A percentile compares a stretch with the other conserved stretches of the same genome.
Evolutionary conservation across 1,140 invertebrate species (phyloP).

Genomic region (Adoxophyes honmai): DNA sequence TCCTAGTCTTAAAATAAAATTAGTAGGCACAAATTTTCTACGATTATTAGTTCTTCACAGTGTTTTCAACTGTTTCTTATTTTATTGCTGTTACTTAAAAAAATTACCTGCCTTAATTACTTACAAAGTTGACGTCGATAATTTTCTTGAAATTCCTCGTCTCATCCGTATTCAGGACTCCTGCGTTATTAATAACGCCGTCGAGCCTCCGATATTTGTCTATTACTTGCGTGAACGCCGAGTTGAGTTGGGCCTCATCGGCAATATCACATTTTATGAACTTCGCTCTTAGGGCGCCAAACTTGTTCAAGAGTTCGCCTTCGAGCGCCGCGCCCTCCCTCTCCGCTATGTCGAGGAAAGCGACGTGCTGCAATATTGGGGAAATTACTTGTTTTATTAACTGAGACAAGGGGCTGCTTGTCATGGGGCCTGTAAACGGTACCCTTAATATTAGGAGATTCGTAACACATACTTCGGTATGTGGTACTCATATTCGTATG

Average conservation of each 20-base stretch:
- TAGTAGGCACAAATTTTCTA: too few species aligned
- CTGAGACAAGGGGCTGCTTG: not conserved
- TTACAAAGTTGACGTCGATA: conserved; percentile 69
- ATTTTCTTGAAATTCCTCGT: conserved; percentile 42
- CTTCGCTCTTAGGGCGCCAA: conserved; percentile 59
- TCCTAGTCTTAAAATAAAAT: too few species aligned
- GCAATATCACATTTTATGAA: conserved; percentile 82
- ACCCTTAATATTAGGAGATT: too few species aligned
- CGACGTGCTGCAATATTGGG: conserved; percentile 54
- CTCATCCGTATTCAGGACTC: conserved; percentile 52
- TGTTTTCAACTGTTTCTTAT: too few species aligned
- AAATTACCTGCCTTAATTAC: conserved; percentile 25
- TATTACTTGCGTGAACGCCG: conserved; percentile 80
- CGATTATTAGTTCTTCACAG: too few species aligned
- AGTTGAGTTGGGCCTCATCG: conserved; percentile 79
- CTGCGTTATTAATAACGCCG: conserved; percentile 83
- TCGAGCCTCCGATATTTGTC: conserved; percentile 79
- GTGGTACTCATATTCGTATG: too few species aligned
- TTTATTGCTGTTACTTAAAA: not conserved
- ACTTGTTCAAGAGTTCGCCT: conserved; percentile 49
- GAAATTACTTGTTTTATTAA: conserved; percentile 19
- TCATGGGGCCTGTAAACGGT: too few species aligned
- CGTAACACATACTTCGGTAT: too few species aligned
- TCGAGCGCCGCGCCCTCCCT: conserved; percentile 51
- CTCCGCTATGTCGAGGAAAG: conserved; percentile 55